Evolutionary conservation across 1,140 invertebrate species (phyloP), one percentile per base, ranked within the genome.

Genomic region (Drosophila sturtevanti): DNA sequence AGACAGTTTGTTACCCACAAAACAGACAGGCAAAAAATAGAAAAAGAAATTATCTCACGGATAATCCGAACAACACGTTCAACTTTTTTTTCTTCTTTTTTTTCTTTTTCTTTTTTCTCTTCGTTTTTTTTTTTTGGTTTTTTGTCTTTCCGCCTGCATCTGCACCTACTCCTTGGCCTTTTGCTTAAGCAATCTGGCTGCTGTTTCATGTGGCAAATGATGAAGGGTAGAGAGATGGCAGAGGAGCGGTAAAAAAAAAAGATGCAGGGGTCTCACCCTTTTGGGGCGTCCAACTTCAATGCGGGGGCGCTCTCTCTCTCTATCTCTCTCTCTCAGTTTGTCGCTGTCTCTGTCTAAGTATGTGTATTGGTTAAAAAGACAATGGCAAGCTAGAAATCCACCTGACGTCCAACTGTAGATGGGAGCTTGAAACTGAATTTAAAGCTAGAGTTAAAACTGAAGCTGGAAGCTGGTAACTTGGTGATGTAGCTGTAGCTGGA

Each of bases 51-150:
- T 89, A 87, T 89, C 84, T 89, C 84, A 89, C 84, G 84, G 84
- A 84, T 89, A 89, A 87, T 87, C 84, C 84, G 84, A 89, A 80
- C 79, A 89, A 84, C 85, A 80, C 84, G 84, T 82, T 86, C 81
- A 85, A 81, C 71, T 69, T 74, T 63, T 69, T 66, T 14, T 63
- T 59, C 55, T 52, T 21, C 27, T 48, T 44, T 38, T 61, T 18
- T 31, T 16, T 56, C n/a, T 22, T 12, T 24, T 24, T 0, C 4
- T 0, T 24, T 24, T 24, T 24, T 24, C 4, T 24, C 4, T 52
- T 38, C 54, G 18, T 31, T 31, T 31, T 16, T 48, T 14, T 24
- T 10, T n/a, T n/a, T n/a, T n/a, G n/a, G n/a, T n/a, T n/a, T n/a
- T n/a, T n/a, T n/a, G n/a, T n/a, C n/a, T n/a, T n/a, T 7, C 38